These are phyloP conservation scores for Acrocephalus kingi DNA, from an alignment of 2,113 vertebrate genomes.

Conservation along the genomic window DNA sequence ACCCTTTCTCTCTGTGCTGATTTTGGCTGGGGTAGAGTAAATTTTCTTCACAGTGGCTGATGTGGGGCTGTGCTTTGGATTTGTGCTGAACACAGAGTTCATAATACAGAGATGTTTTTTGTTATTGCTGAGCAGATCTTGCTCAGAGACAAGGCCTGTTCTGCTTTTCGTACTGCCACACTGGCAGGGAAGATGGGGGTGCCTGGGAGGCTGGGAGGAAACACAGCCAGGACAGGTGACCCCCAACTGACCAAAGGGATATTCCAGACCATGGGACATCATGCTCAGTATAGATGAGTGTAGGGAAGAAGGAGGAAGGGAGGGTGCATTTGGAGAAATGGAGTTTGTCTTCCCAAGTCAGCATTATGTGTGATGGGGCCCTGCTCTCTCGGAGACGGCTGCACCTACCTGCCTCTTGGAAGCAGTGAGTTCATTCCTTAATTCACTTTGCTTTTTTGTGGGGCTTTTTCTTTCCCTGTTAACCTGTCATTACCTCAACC, in stretches of 20 bases:
- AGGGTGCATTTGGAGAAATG: neutral
- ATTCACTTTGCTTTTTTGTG: neutral
- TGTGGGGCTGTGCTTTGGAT: neutral
- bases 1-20: neutral
- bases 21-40: neutral
- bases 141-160: neutral
- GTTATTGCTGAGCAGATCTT: neutral
- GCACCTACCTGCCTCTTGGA: neutral
- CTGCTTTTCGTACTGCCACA: accelerated
- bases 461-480: neutral
- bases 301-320: neutral
- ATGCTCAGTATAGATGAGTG: neutral
- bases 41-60: neutral
- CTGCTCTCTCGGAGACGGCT: neutral
- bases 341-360: neutral
- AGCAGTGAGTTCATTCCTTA: neutral
- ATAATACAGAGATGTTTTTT: neutral
- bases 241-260: neutral
- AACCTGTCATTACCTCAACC: neutral
- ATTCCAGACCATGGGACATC: neutral
- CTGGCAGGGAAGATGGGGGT: accelerated
- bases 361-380: neutral
- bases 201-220: neutral
- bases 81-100: neutral
- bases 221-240: neutral